These are phyloP conservation scores for Jacana jacana DNA, from an alignment of 2,113 vertebrate genomes.

Conservation along the genomic window DNA sequence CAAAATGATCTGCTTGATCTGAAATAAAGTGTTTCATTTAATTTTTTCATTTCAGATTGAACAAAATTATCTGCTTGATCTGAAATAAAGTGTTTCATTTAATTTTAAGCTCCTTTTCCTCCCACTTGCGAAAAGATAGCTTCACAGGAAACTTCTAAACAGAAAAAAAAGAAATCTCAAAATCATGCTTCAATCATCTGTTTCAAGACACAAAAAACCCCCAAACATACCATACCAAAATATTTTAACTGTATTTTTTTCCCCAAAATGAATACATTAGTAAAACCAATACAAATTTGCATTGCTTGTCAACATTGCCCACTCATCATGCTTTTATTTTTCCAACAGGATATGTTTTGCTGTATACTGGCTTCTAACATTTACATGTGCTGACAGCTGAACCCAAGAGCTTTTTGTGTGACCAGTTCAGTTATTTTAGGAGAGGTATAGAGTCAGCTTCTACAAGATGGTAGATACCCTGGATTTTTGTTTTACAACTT, in stretches of 20 bases:
- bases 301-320: neutral
- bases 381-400: conserved; percentile 19
- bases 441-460: neutral
- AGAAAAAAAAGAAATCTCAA: neutral
- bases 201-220: neutral
- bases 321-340: conserved; percentile 8
- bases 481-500: neutral
- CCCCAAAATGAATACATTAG: conserved; percentile 14
- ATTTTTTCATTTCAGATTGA: neutral
- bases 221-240: neutral
- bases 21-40: neutral
- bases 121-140: neutral
- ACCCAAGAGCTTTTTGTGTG: neutral
- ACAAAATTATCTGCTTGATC: conserved; percentile 2
- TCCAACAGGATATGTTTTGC: neutral
- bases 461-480: neutral
- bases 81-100: neutral
- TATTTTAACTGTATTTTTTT: neutral
- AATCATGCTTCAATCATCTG: neutral
- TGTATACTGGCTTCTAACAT: neutral
- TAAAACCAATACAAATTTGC: conserved; percentile 4
- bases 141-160: conserved; percentile 8
- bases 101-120: neutral
- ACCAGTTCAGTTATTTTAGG: conserved; percentile 12
- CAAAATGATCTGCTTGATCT: neutral